Conservation (phyloP, 2,113 vertebrate species). For the Limanda limanda region DNA sequence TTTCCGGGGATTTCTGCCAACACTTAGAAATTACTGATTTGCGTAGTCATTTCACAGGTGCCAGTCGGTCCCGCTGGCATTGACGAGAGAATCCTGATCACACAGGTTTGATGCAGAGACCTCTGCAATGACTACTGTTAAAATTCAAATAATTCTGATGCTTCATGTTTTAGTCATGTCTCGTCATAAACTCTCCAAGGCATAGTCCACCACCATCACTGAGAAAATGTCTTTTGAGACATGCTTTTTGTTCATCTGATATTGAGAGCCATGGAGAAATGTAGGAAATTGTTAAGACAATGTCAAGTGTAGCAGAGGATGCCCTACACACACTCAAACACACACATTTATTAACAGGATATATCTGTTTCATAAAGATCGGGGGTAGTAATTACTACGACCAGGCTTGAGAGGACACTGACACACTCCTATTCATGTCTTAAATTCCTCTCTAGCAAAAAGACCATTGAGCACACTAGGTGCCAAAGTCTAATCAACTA, state of each 20-base stretch:
- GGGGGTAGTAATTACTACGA: neutral
- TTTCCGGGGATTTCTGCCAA: slow-evolving; percentile 60
- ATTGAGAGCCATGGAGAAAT: slow-evolving; percentile 6
- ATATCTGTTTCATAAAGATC: slow-evolving; percentile 8
- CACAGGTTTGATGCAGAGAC: slow-evolving; percentile 13
- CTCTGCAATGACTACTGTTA: slow-evolving; percentile 54
- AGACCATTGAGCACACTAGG: neutral
- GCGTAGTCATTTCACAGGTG: slow-evolving; percentile 53
- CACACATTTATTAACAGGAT: neutral
- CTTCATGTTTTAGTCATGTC: slow-evolving; percentile 32
- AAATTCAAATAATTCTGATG: slow-evolving; percentile 7
- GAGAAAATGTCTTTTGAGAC: slow-evolving; percentile 14
- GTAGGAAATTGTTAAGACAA: slow-evolving; percentile 14
- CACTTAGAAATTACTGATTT: slow-evolving; percentile 49
- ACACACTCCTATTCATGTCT: neutral
- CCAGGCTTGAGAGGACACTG: slow-evolving; percentile 2
- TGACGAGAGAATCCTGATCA: neutral
- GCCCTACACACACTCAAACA: neutral
- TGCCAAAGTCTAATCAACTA: slow-evolving; percentile 8
- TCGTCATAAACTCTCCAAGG: slow-evolving; percentile 21
- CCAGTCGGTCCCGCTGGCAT: neutral
- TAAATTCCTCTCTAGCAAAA: slow-evolving; percentile 13
- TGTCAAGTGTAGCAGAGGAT: slow-evolving; percentile 53
- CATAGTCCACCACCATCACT: slow-evolving; percentile 12
- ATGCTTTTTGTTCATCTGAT: slow-evolving; percentile 25